These are phyloP conservation scores for Andinoacara biseriatus DNA, from an alignment of 2,113 vertebrate genomes.

Conservation along the genomic window DNA sequence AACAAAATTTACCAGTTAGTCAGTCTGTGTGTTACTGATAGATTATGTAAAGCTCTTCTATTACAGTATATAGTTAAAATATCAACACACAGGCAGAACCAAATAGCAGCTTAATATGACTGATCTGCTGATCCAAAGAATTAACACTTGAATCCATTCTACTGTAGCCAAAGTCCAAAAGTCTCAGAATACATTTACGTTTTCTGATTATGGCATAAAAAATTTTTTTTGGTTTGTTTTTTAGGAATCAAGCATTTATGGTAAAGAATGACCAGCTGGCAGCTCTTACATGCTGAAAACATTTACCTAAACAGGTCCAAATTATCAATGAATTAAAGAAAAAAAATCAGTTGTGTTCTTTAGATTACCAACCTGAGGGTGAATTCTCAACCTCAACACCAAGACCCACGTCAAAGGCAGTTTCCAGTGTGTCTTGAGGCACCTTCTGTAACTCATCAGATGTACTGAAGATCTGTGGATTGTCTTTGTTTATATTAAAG, in stretches of 20 bases:
- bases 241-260: background rate
- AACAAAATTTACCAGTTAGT: background rate
- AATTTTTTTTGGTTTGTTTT: background rate
- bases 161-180: conserved; percentile 1
- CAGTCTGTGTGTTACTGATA: background rate
- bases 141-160: background rate
- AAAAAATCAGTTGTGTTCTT: background rate
- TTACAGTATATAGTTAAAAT: background rate
- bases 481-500: conserved; percentile 78
- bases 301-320: background rate
- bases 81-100: background rate
- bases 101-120: background rate
- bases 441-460: conserved; percentile 69
- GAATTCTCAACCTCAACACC: conserved; percentile 63
- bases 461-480: conserved; percentile 54
- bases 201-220: background rate
- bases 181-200: background rate
- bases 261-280: too few relatives aligned
- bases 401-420: conserved; percentile 67
- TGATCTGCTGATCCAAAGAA: background rate
- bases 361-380: conserved; percentile 69
- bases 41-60: background rate
- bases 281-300: background rate
- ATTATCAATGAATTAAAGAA: background rate
- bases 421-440: conserved; percentile 72